Conservation (phyloP, 2,113 vertebrate genomes). For the Brachyhypopomus occidentalis region DNA sequence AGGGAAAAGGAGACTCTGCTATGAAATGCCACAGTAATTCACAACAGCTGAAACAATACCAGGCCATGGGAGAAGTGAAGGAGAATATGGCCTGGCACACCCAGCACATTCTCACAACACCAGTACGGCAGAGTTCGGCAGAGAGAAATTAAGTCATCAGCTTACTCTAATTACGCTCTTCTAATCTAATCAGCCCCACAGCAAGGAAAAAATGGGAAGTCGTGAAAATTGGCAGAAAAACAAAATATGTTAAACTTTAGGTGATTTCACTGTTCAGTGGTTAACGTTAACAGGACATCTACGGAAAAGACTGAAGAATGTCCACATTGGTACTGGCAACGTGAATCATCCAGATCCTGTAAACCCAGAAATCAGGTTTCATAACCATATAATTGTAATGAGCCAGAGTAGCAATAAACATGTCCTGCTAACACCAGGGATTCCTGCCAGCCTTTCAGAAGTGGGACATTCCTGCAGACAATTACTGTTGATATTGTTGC, state of each 20-base stretch:
- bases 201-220: conserved; percentile 25
- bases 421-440: background rate
- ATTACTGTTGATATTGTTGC: background rate
- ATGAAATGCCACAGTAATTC: conserved; percentile 70
- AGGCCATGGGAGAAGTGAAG: conserved; percentile 57
- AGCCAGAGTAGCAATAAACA: conserved; percentile 3
- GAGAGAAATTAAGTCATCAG: conserved; percentile 56
- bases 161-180: conserved; percentile 64
- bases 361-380: conserved; percentile 31
- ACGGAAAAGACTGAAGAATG: conserved; percentile 6
- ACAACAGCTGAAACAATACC: conserved; percentile 77
- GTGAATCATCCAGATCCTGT: background rate
- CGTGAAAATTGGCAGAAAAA: conserved; percentile 17
- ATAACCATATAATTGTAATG: conserved; percentile 14
- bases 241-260: background rate
- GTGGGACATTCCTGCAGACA: background rate
- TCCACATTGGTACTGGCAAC: conserved; percentile 12
- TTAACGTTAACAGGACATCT: background rate
- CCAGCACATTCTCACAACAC: background rate
- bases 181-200: conserved; percentile 60
- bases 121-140: conserved; percentile 25
- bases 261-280: background rate
- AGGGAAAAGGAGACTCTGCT: conserved; percentile 50
- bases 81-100: conserved; percentile 47
- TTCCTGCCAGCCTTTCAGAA: background rate